Conservation (phyloP, 1,140 invertebrate species). For the Drosophila willistoni region DNA sequence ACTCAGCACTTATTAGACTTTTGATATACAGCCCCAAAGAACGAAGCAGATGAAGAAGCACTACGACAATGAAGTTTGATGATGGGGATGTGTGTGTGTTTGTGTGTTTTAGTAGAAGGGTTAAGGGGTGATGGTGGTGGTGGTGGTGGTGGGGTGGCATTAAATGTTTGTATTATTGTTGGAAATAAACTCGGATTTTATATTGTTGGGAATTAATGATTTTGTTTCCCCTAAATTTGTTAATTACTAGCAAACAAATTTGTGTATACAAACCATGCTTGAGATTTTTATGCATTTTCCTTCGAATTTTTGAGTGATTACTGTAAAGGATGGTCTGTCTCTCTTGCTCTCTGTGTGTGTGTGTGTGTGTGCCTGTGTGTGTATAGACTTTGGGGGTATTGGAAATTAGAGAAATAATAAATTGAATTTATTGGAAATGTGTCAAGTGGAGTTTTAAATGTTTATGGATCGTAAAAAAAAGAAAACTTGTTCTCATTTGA, state of each 20-base stretch:
- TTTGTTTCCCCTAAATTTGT: slow-evolving; percentile 81
- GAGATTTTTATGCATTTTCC: slow-evolving; percentile 76
- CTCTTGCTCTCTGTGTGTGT: not conserved
- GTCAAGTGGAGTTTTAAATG: slow-evolving; percentile 16
- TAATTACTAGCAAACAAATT: slow-evolving; percentile 80
- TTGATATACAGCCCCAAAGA: slow-evolving; percentile 53
- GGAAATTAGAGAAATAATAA: slow-evolving; percentile 8
- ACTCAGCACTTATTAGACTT: slow-evolving; percentile 73
- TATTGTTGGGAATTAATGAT: slow-evolving; percentile 79
- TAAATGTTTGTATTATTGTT: slow-evolving; percentile 79
- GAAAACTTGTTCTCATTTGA: too few relatives aligned
- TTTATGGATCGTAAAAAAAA: slow-evolving; percentile 3
- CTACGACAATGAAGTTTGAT: slow-evolving; percentile 42
- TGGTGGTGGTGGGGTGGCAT: slow-evolving; percentile 37
- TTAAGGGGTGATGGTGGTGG: not conserved
- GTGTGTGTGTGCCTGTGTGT: not conserved
- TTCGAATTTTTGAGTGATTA: slow-evolving; percentile 76
- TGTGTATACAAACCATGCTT: slow-evolving; percentile 77
- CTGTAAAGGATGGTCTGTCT: slow-evolving; percentile 22
- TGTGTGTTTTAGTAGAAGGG: not conserved
- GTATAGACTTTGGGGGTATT: not conserved
- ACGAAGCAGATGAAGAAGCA: slow-evolving; percentile 37
- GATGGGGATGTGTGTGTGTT: not conserved
- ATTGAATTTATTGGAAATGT: slow-evolving; percentile 8
- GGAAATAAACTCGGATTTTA: slow-evolving; percentile 80